Percentiles rank a stretch among this genome's conserved stretches.
These are phyloP conservation scores for Spicauda simplicius DNA, from an alignment of 2,888 invertebrate species.

Conservation along the genomic window DNA sequence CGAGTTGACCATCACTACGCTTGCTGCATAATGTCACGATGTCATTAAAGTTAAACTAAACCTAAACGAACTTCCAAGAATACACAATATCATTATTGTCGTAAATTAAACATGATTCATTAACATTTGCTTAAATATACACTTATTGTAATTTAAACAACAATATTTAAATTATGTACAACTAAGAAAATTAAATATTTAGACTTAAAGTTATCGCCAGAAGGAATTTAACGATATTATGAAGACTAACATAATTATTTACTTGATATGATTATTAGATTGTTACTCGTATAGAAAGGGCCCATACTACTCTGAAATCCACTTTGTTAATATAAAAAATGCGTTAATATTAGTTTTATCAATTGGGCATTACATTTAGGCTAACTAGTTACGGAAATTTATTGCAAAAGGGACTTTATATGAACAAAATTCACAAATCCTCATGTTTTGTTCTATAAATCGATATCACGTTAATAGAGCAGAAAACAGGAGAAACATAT, in stretches of 20 bases:
- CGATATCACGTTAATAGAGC: not conserved
- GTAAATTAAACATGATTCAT: constrained; percentile 12
- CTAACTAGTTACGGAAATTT: too few relatives aligned
- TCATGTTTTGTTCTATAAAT: not conserved
- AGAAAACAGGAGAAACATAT: constrained; percentile 9
- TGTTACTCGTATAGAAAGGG: too few relatives aligned
- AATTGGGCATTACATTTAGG: too few relatives aligned
- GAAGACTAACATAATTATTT: too few relatives aligned
- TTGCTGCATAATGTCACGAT: constrained; percentile 31
- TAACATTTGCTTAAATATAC: not conserved
- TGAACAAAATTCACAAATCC: not conserved
- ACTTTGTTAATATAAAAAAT: too few relatives aligned
- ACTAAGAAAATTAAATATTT: too few relatives aligned
- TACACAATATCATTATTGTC: constrained; percentile 10
- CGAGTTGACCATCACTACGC: too few relatives aligned
- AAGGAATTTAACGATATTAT: too few relatives aligned
- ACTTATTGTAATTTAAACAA: not conserved
- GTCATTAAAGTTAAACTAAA: constrained; percentile 30
- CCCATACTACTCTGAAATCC: too few relatives aligned
- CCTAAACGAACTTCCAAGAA: constrained; percentile 18
- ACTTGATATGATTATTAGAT: too few relatives aligned
- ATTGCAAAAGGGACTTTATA: not conserved
- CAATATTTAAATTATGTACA: not conserved
- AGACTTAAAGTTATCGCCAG: too few relatives aligned
- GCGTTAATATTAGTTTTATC: too few relatives aligned